Percentiles rank a stretch among this genome's conserved stretches.
These are phyloP conservation scores for Norana najaformis DNA, from an alignment of 2,888 invertebrate genomes.

Conservation along the genomic window DNA sequence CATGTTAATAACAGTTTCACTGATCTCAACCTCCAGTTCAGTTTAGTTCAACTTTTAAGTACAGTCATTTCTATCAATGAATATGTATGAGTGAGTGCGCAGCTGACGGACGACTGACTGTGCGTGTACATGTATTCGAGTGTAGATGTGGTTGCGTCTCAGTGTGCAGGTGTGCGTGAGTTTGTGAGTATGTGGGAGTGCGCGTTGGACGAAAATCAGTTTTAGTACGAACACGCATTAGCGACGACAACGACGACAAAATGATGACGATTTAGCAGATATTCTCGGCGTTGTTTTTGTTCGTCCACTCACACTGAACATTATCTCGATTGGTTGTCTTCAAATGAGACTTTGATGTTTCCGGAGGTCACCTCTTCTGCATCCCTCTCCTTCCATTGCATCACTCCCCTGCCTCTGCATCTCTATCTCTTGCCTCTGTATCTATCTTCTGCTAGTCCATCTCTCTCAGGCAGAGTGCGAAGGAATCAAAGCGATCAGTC, in stretches of 20 bases:
- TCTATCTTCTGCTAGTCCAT: not conserved
- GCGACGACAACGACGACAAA: not conserved
- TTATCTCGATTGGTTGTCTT: not conserved
- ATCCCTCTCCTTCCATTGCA: too few species aligned
- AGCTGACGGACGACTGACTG: too few species aligned
- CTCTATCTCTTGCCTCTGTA: not conserved
- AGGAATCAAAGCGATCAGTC: too few species aligned
- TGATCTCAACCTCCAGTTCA: too few species aligned
- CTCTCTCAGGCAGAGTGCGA: not conserved
- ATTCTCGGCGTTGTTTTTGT: not conserved
- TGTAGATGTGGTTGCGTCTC: not conserved
- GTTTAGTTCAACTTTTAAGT: too few species aligned
- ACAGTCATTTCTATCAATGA: too few species aligned
- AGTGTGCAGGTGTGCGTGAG: not conserved
- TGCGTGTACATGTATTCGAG: too few species aligned
- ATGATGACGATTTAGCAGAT: not conserved
- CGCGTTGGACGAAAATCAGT: not conserved
- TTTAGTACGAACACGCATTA: not conserved
- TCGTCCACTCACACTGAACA: not conserved
- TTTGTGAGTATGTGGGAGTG: not conserved
- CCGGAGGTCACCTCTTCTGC: not conserved
- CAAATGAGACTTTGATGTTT: not conserved
- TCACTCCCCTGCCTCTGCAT: not conserved
- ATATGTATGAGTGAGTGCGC: too few species aligned
- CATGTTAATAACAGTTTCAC: too few species aligned